Percentiles rank a stretch among this genome's conserved stretches.
Evolutionary conservation across 2,888 invertebrate genomes (phyloP).

Genomic region (Xanthia togata): DNA sequence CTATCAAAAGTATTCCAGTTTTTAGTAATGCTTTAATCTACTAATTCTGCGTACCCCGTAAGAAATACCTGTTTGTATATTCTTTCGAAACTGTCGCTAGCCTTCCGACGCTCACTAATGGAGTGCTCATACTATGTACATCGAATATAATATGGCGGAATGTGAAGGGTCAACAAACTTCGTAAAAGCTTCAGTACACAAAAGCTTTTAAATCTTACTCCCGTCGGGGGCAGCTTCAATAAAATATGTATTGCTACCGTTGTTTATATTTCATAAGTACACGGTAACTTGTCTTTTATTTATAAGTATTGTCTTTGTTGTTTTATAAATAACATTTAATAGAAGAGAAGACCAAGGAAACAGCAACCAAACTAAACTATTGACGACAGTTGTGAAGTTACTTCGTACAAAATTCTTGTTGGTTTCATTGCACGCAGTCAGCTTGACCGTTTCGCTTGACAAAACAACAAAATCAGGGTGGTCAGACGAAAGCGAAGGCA

Average conservation of each 20-base stretch:
- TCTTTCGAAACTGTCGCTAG: constrained; percentile 2
- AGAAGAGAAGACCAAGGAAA: background rate
- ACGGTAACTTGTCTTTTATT: constrained; percentile 6
- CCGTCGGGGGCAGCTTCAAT: constrained; percentile 23
- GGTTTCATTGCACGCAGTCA: constrained; percentile 40
- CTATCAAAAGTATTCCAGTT: background rate
- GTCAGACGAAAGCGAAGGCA: constrained; percentile 6
- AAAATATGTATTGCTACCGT: constrained; percentile 27
- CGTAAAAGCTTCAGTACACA: constrained; percentile 32
- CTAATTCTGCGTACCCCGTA: constrained; percentile 1
- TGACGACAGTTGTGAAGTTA: constrained; percentile 4
- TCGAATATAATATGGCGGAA: constrained; percentile 35
- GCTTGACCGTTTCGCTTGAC: constrained; percentile 57
- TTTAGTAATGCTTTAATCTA: background rate
- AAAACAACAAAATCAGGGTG: constrained; percentile 38
- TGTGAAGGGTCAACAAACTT: constrained; percentile 47
- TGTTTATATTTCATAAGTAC: constrained; percentile 24
- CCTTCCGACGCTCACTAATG: constrained; percentile 17
- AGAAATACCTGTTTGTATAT: background rate
- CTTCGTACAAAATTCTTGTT: constrained; percentile 14
- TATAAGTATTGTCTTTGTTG: constrained; percentile 4
- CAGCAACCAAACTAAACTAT: background rate
- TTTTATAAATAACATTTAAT: constrained; percentile 31
- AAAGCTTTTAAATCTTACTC: constrained; percentile 55
- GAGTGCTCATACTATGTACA: constrained; percentile 14